These are phyloP conservation scores for Hyles lineata DNA, from an alignment of 2,888 invertebrate species.

Conservation along the genomic window DNA sequence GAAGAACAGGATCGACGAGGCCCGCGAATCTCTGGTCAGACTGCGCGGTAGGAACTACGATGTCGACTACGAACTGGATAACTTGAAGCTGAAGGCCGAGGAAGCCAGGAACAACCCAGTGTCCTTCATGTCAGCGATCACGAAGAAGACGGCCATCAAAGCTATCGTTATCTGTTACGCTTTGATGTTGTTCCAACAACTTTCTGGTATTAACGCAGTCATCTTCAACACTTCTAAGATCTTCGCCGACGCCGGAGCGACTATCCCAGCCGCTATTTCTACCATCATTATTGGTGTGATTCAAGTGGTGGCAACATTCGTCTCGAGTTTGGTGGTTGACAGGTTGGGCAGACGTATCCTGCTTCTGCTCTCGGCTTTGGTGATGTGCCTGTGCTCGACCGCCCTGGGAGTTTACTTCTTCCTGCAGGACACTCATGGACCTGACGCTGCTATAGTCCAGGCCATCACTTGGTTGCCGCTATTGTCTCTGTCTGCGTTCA, in stretches of 20 bases:
- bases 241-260: conserved; percentile 87
- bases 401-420: conserved; percentile 90
- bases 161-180: conserved; percentile 89
- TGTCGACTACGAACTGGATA: conserved; percentile 86
- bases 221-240: conserved; percentile 92
- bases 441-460: conserved; percentile 66
- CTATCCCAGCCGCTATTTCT: conserved; percentile 84
- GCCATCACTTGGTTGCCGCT: conserved; percentile 90
- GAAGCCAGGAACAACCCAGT: conserved; percentile 80
- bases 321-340: conserved; percentile 92
- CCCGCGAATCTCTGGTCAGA: conserved; percentile 87
- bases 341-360: conserved; percentile 91
- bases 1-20: conserved; percentile 87
- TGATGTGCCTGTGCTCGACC: conserved; percentile 89
- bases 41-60: conserved; percentile 91
- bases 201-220: conserved; percentile 93
- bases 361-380: conserved; percentile 88
- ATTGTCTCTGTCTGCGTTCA: conserved; percentile 89
- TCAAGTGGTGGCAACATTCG: conserved; percentile 90
- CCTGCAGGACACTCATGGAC: conserved; percentile 65
- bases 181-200: conserved; percentile 95
- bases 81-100: conserved; percentile 84
- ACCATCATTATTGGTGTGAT: conserved; percentile 93
- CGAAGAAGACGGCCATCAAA: conserved; percentile 86
- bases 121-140: conserved; percentile 84